Evolutionary conservation across 1,140 invertebrate genomes (phyloP).

Genomic region (Tetranychus urticae): DNA sequence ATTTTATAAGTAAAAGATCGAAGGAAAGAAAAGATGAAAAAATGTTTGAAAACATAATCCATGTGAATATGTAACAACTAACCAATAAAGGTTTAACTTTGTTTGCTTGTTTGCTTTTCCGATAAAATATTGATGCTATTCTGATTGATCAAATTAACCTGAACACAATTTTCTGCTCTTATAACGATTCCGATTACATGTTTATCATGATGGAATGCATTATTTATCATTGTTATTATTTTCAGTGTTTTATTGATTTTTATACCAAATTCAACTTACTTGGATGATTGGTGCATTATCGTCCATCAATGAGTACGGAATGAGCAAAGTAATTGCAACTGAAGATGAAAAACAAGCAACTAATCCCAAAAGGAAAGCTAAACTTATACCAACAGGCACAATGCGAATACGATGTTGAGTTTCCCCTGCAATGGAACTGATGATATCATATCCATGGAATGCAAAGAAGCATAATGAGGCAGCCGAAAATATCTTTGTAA

Average conservation of each 20-base stretch:
- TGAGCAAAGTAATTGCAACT: conserved; percentile 1
- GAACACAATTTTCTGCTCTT: no score
- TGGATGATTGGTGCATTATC: no score
- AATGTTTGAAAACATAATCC: no score
- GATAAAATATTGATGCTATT: no score
- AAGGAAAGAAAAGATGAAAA: no score
- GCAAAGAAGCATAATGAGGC: conserved; percentile 10
- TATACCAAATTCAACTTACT: background rate
- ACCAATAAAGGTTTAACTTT: no score
- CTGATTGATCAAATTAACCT: no score
- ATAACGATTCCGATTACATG: no score
- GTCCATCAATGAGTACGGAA: conserved; percentile 1
- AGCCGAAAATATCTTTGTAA: conserved; percentile 17
- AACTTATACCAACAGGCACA: conserved; percentile 43
- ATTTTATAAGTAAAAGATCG: no score
- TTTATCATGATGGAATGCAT: no score
- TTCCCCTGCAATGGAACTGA: conserved; percentile 81
- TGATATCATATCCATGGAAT: conserved; percentile 34
- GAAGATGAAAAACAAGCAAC: conserved; percentile 3
- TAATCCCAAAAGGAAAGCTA: conserved; percentile 5
- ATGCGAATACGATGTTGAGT: conserved; percentile 74
- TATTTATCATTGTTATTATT: background rate
- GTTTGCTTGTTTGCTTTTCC: no score
- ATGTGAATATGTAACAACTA: no score
- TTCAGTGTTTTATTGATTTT: background rate